Percentiles rank a stretch among this genome's conserved stretches.
Evolutionary conservation across 1,140 invertebrate genomes (phyloP).

Genomic region (Macrotrachela quadricornifera): DNA sequence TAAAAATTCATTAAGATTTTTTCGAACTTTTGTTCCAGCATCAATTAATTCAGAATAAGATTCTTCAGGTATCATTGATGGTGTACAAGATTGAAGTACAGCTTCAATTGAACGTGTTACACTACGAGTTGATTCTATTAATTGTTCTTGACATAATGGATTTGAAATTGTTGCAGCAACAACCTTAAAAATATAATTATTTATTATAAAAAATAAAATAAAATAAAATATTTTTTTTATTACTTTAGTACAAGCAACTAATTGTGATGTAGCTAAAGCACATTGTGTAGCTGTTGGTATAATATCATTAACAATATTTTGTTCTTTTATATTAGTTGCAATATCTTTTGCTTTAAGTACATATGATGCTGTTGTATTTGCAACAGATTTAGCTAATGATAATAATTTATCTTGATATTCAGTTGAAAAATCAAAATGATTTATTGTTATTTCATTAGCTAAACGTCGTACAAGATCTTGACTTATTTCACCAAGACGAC

Average conservation of each 20-base stretch:
- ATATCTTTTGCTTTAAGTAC: slow-evolving; percentile 34
- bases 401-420: slow-evolving; percentile 21
- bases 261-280: slow-evolving; percentile 81
- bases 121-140: slow-evolving; percentile 71
- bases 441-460: neutral
- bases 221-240: slow-evolving; percentile 2
- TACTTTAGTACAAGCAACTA: slow-evolving; percentile 87
- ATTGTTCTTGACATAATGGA: slow-evolving; percentile 72
- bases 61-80: slow-evolving; percentile 40
- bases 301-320: slow-evolving; percentile 49
- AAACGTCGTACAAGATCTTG: slow-evolving; percentile 44
- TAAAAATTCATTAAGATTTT: slow-evolving; percentile 65
- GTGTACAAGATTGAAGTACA: slow-evolving; percentile 41
- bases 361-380: slow-evolving; percentile 28
- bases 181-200: slow-evolving; percentile 19
- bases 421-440: neutral
- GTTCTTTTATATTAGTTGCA: slow-evolving; percentile 51
- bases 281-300: slow-evolving; percentile 85
- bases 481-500: slow-evolving; percentile 78
- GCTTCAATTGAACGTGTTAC: slow-evolving; percentile 74
- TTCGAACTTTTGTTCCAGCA: slow-evolving; percentile 67
- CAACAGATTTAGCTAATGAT: slow-evolving; percentile 27
- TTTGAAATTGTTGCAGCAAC: slow-evolving; percentile 53
- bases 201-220: neutral
- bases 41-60: slow-evolving; percentile 51